phyloP scores from a whole-genome alignment of 2,888 invertebrate genomes.

The Epirrhoe alternata region DNA sequence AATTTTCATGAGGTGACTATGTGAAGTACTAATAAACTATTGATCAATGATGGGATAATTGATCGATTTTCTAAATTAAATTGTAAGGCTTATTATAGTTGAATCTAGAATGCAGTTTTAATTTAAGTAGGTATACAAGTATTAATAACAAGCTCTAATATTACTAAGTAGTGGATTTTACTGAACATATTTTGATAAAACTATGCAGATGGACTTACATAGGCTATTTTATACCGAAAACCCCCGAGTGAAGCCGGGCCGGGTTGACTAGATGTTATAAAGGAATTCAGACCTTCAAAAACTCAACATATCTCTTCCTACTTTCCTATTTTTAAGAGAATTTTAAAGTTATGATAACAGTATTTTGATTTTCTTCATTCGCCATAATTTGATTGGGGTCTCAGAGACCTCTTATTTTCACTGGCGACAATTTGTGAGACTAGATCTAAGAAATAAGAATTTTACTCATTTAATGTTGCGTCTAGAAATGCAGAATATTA shows the following conservation, averaged over 20 bases:
- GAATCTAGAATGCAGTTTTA: conserved; percentile 14
- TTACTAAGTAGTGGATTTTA: conserved; percentile 14
- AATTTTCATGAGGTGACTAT: neutral
- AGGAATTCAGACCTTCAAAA: conserved; percentile 18
- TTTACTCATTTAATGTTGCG: neutral
- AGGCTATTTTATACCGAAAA: conserved; percentile 31
- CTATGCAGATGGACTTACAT: conserved; percentile 22
- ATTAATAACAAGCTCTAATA: neutral
- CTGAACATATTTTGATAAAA: conserved; percentile 15
- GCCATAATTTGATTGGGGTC: too few species aligned
- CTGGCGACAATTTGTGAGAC: too few species aligned
- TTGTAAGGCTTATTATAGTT: conserved; percentile 30
- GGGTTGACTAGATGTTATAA: conserved; percentile 24
- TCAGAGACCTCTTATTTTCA: too few species aligned
- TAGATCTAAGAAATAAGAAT: neutral
- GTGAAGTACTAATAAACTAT: neutral
- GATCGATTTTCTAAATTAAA: conserved; percentile 28
- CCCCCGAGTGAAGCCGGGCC: conserved; percentile 33
- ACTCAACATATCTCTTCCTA: conserved; percentile 35
- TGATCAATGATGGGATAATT: conserved; percentile 4
- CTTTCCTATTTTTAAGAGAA: conserved; percentile 24
- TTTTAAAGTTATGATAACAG: conserved; percentile 12
- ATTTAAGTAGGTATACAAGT: conserved; percentile 2
- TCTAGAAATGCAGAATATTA: neutral
- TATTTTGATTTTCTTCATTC: neutral